Base-by-base conservation (phyloP, 2,113 vertebrate genomes). In the Apistogramma diplotaenia region DNA sequence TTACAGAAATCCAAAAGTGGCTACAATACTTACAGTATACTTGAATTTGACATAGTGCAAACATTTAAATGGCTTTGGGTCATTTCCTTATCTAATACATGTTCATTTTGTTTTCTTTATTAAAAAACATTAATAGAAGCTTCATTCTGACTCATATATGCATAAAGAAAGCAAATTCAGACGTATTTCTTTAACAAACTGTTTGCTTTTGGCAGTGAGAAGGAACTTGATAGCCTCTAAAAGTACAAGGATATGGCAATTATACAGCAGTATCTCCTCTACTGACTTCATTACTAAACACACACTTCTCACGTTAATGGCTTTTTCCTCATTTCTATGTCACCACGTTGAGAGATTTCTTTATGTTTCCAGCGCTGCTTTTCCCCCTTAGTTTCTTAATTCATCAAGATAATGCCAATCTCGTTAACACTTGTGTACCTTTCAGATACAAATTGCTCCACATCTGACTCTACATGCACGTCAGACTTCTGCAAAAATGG, bases 391-490 rank as follows among this genome's bases (percentile, higher is more conserved):
- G 10, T 21, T 55, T 60, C 4, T 16, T 35, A 29, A 29, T 40
- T n/a, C 16, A 71, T 81, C 67, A 65, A 53, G n/a, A n/a, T n/a
- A n/a, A n/a, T n/a, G n/a, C n/a, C 58, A 53, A 29, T 71, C 8
- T 82, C 83, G 37, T 25, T 65, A 65, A 65, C 61, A 65, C 25
- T 31, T 31, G 91, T 87, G 91, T 93, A 91, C 89, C 73, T 93
- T 79, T 83, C 90, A 97, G 94, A 92, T 89, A 96, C 96, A 93
- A 97, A 96, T 65, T 96, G 91, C 89, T 95, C 92, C 33, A 87
- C 58, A 0, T 85, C 92, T 81, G 87, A 93, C 91, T 91, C 95
- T 85, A 75, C 93, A 76, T 97, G 94, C 81, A 87, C 58, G 35
- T 91, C 85, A 58, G 81, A 89, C 60, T 75, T 87, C 55, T 97